These are phyloP conservation scores for Graptemys geographica DNA, from an alignment of 2,797 vertebrate genomes.

Conservation along the genomic window DNA sequence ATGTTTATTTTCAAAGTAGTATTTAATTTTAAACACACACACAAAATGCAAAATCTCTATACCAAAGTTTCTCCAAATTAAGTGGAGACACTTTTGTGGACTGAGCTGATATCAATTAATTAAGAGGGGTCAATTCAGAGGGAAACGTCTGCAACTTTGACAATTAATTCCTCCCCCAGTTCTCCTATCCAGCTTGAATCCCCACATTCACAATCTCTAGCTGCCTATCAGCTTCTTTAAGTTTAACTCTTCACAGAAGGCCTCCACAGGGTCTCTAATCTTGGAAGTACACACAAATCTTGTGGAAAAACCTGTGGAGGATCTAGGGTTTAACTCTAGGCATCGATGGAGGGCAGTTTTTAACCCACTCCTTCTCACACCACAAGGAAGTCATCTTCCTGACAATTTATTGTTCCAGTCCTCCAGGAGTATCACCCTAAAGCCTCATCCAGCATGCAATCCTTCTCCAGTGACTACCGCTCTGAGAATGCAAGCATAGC, in stretches of 20 bases:
- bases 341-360: not conserved
- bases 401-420: not conserved
- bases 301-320: not conserved
- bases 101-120: rapidly evolving
- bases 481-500: not conserved
- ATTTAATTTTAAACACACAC: not conserved
- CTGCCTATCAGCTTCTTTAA: not conserved
- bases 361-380: not conserved
- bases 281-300: not conserved
- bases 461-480: not conserved
- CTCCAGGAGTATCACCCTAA: not conserved
- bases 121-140: not conserved
- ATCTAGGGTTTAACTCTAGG: not conserved
- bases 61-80: rapidly evolving
- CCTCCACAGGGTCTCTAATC: not conserved
- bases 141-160: not conserved
- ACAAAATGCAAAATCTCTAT: not conserved
- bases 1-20: not conserved
- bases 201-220: not conserved
- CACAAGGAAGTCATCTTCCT: not conserved
- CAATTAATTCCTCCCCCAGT: not conserved
- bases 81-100: not conserved
- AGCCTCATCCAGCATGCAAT: not conserved
- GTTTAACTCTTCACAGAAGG: rapidly evolving
- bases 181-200: not conserved